phyloP scores from a whole-genome alignment of 2,888 invertebrate genomes.

The Ophioninae sp. region DNA sequence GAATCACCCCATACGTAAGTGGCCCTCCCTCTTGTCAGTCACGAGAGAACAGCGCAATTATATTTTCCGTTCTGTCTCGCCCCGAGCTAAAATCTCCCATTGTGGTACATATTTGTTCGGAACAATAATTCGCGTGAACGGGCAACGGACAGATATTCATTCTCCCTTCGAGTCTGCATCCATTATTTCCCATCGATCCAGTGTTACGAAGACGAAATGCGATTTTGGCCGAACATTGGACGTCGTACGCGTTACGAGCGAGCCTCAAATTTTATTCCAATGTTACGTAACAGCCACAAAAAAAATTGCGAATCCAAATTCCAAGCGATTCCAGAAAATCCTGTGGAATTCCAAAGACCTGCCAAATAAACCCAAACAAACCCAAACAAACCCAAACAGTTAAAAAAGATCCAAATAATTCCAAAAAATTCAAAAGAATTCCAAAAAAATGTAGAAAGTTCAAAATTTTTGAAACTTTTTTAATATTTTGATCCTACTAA shows the following conservation, averaged over 20 bases:
- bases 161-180: neutral
- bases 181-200: neutral
- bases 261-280: neutral
- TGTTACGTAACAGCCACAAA: neutral
- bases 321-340: too few species aligned
- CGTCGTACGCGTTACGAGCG: neutral
- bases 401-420: too few species aligned
- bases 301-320: neutral
- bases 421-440: too few species aligned
- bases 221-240: neutral
- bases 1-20: neutral
- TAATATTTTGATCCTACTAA: too few species aligned
- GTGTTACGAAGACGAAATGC: conserved; percentile 6
- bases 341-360: too few species aligned
- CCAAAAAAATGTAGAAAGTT: too few species aligned
- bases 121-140: conserved; percentile 6
- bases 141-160: conserved; percentile 13
- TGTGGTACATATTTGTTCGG: conserved; percentile 12
- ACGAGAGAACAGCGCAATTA: conserved; percentile 11
- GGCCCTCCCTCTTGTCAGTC: conserved; percentile 22
- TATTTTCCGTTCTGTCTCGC: conserved; percentile 21
- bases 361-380: too few species aligned
- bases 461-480: too few species aligned
- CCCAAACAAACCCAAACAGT: too few species aligned
- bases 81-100: conserved; percentile 15